Percentiles rank a stretch among this genome's conserved stretches.
phyloP scores from a whole-genome alignment of 2,797 vertebrate genomes.

The Notolabrus celidotus region DNA sequence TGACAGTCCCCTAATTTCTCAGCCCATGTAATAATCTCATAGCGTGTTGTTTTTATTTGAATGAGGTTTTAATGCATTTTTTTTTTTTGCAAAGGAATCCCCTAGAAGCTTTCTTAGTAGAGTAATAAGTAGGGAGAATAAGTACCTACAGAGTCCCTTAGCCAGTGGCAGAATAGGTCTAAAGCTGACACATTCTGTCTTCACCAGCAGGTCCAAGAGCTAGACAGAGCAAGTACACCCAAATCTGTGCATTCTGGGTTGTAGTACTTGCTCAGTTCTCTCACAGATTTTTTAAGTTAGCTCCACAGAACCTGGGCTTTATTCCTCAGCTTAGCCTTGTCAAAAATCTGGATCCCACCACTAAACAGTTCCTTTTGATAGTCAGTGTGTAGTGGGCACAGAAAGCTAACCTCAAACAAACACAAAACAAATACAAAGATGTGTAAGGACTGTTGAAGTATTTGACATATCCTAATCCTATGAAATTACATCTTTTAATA shows the following conservation, averaged over 20 bases:
- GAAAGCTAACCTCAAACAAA: slow-evolving; percentile 54
- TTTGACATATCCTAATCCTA: slow-evolving; percentile 18
- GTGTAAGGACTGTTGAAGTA: slow-evolving; percentile 1
- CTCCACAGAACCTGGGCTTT: slow-evolving; percentile 19
- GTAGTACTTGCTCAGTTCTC: slow-evolving; percentile 6
- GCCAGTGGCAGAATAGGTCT: slow-evolving; percentile 53
- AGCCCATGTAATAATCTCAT: slow-evolving; percentile 58
- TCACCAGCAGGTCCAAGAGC: slow-evolving; percentile 71
- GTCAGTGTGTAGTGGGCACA: slow-evolving; percentile 55
- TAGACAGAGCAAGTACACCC: slow-evolving; percentile 16
- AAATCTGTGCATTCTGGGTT: slow-evolving; percentile 7
- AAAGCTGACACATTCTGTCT: slow-evolving; percentile 80
- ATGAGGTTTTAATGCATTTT: slow-evolving; percentile 76
- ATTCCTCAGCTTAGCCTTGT: slow-evolving; percentile 45
- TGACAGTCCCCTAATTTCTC: slow-evolving; percentile 49
- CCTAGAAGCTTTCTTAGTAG: slow-evolving; percentile 71
- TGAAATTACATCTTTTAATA: slow-evolving; percentile 6
- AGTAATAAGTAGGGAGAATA: slow-evolving; percentile 86
- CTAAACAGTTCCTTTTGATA: slow-evolving; percentile 83
- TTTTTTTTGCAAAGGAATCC: slow-evolving; percentile 72
- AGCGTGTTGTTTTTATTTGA: slow-evolving; percentile 27
- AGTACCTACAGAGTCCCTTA: slow-evolving; percentile 54
- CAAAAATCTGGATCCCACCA: slow-evolving; percentile 75
- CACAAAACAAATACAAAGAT: slow-evolving; percentile 39
- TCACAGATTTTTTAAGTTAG: background rate